Base-by-base conservation (phyloP, 2,113 vertebrate genomes). In the Verasper variegatus region DNA sequence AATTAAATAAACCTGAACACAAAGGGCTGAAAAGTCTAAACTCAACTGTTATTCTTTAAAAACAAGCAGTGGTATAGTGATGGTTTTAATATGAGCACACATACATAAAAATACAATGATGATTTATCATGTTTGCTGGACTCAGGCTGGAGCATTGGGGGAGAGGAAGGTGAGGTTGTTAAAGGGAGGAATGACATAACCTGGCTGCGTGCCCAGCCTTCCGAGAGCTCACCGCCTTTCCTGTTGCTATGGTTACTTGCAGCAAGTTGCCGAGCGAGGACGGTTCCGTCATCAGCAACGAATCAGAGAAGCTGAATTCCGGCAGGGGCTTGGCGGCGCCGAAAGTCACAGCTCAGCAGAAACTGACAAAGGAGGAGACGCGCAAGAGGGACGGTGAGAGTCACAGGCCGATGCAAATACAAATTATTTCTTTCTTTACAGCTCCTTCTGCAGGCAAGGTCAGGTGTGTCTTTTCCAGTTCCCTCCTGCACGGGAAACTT, bases 191-290 rank as follows among this genome's bases (percentile, higher is more conserved):
- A 86, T 91, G 93, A 93, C 87, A 92, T 90, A 93, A 93, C 93
- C 94, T 95, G 95, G 94, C 90, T 84, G 90, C 0, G 67, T 88
- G 88, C 86, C 93, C 88, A 83, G 69, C 87, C 77, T 89, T 71
- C 90, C 27, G 68, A 68, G 77, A 92, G 93, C 94, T 98, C 91
- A 98, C 94, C 77, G 67, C 91, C 94, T 95, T 85, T 93, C 92
- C 92, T 97, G 97, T 99, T 98, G 96, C 97, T 96, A 96, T 99
- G 97, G 96, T 98, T 97, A 95, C 96, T 95, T 95, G 90, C 96
- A 97, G 97, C 95, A 95, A 88, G 92, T 97, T 97, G 90, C 96
- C 96, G 68, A 99, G 97, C 74, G 97, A 98, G 92, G 96, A 94
- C 0, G 97, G 96, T 93, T 99, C 97, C 93, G 94, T 97, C 95